These are phyloP conservation scores for Pangasius mekongensis DNA, from an alignment of 2,797 vertebrate genomes.

Conservation along the genomic window DNA sequence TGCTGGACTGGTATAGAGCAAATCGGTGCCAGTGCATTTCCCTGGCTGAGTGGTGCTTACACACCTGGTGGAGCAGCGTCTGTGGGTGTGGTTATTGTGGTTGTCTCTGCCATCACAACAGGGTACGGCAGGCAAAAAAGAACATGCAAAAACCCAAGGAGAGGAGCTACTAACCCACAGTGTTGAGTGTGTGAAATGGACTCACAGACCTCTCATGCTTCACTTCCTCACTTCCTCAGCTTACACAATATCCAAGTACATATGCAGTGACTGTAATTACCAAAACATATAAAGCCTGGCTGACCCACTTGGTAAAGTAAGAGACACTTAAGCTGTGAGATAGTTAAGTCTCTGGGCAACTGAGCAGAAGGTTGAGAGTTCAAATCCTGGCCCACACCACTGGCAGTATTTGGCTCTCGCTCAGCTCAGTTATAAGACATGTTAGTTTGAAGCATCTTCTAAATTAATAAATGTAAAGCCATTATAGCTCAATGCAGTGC, in stretches of 20 bases:
- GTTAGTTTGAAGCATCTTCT: background rate
- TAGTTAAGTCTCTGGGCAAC: too few relatives aligned
- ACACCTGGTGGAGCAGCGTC: constrained; percentile 43
- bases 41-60: constrained; percentile 28
- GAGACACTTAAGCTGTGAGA: background rate
- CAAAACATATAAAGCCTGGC: background rate
- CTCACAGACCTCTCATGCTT: constrained; percentile 7
- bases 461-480: background rate
- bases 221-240: background rate
- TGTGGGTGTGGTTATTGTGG: constrained; percentile 39
- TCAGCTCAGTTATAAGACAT: background rate
- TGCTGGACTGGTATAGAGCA: constrained; percentile 17
- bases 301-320: background rate
- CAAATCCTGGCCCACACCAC: background rate
- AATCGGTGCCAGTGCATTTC: constrained; percentile 38
- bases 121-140: constrained; percentile 34
- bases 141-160: constrained; percentile 27
- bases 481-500: background rate
- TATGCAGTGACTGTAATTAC: background rate
- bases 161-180: constrained; percentile 16
- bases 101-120: constrained; percentile 46
- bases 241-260: background rate
- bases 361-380: background rate
- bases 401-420: background rate
- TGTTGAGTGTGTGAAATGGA: constrained; percentile 33